These are phyloP conservation scores for Amphiduros pacificus DNA, from an alignment of 2,888 invertebrate species.

Conservation along the genomic window DNA sequence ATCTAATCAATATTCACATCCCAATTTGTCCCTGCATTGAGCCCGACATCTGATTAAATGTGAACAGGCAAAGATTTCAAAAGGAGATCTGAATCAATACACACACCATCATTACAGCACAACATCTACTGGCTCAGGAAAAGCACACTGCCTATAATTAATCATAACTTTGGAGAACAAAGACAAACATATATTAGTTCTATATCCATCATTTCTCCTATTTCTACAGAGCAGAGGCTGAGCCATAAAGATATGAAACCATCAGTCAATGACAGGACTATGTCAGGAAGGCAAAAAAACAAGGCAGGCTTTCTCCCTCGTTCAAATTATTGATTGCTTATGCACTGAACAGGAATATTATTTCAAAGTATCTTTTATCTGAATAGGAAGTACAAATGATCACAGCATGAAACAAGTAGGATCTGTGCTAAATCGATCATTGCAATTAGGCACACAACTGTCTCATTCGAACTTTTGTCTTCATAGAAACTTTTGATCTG, in stretches of 20 bases:
- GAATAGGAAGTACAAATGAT: constrained; percentile 16
- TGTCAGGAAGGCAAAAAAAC: no score
- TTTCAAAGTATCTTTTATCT: constrained; percentile 20
- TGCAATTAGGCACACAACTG: no score
- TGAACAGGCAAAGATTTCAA: constrained; percentile 28
- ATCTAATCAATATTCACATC: constrained; percentile 26
- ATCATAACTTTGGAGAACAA: constrained; percentile 10
- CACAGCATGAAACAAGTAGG: constrained; percentile 13
- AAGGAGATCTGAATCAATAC: constrained; percentile 25
- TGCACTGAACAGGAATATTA: constrained; percentile 8
- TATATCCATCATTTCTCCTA: constrained; percentile 14
- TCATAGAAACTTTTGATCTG: not conserved
- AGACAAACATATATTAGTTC: constrained; percentile 14
- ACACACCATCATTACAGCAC: constrained; percentile 11
- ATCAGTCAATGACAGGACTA: constrained; percentile 14
- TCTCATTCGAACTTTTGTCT: not conserved
- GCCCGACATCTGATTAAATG: constrained; percentile 28
- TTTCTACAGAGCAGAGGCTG: constrained; percentile 8
- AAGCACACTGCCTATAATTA: constrained; percentile 12
- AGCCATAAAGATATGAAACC: constrained; percentile 11
- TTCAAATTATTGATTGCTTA: constrained; percentile 12
- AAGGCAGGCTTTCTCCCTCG: constrained; percentile 9
- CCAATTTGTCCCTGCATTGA: constrained; percentile 32
- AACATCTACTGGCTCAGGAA: constrained; percentile 10
- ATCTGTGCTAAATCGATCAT: not conserved